These are phyloP conservation scores for Petaurus breviceps DNA, from an alignment of 2,113 vertebrate species.

Conservation along the genomic window DNA sequence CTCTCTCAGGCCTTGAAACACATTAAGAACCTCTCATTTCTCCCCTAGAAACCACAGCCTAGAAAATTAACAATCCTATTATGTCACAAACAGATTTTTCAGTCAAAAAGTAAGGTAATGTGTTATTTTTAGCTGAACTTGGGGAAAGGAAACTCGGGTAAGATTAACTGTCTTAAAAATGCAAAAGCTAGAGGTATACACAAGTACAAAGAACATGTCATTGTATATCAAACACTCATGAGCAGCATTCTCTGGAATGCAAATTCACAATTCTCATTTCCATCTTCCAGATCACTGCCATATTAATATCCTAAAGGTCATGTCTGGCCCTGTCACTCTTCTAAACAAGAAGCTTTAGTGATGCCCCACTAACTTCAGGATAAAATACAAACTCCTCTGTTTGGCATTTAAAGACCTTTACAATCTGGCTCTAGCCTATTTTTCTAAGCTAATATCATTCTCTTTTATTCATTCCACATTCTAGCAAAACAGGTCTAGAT, in stretches of 20 bases:
- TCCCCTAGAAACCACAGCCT: conserved; percentile 19
- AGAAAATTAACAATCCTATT: conserved; percentile 41
- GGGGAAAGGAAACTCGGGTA: not conserved
- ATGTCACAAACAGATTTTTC: not conserved
- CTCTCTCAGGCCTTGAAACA: conserved; percentile 20
- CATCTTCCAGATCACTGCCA: not conserved
- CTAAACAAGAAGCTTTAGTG: not conserved
- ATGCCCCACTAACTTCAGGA: not conserved
- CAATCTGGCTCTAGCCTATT: not conserved
- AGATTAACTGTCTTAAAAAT: conserved; percentile 43
- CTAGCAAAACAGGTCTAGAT: not conserved
- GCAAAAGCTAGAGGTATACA: not conserved
- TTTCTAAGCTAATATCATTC: not conserved
- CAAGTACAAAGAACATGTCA: not conserved
- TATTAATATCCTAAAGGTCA: not conserved
- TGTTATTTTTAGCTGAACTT: conserved; percentile 3
- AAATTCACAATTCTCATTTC: not conserved
- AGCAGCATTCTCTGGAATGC: not conserved
- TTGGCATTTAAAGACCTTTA: not conserved
- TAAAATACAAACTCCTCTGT: not conserved
- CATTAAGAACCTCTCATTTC: not conserved
- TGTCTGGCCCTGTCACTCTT: not conserved
- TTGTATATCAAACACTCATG: not conserved
- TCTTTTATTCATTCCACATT: not conserved
- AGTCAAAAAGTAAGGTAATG: conserved; percentile 33